phyloP scores from a whole-genome alignment of 2,113 vertebrate species.

The Aspiorhynchus laticeps region DNA sequence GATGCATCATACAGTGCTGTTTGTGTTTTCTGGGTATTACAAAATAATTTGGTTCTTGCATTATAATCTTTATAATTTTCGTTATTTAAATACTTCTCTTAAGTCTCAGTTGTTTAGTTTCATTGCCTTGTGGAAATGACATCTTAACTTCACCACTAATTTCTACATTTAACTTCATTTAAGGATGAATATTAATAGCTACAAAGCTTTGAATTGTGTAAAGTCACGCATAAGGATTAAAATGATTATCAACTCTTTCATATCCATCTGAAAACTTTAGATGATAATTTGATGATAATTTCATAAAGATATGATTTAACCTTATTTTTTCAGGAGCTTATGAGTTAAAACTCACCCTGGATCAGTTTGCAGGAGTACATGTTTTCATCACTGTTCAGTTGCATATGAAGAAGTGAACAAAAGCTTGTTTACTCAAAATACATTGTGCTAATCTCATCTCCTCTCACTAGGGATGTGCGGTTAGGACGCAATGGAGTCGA shows the following conservation, averaged over 20 bases:
- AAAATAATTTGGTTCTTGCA: too few species aligned
- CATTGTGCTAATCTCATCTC: not conserved
- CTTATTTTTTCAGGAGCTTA: too few species aligned
- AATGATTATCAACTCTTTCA: too few species aligned
- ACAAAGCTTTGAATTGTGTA: not conserved
- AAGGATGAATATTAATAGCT: not conserved
- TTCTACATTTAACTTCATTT: too few species aligned
- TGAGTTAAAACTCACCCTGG: too few species aligned
- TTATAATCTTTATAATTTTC: too few species aligned
- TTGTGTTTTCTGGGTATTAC: too few species aligned
- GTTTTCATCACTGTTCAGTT: conserved; percentile 13
- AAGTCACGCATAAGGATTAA: too few species aligned
- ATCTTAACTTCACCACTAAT: not conserved
- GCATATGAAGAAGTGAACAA: not conserved
- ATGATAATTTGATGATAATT: too few species aligned
- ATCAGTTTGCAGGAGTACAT: not conserved
- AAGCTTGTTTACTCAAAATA: not conserved
- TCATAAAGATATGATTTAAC: too few species aligned
- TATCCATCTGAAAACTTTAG: too few species aligned
- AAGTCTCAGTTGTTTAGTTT: not conserved
- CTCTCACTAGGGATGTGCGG: conserved; percentile 85
- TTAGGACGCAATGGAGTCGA: conserved; percentile 94
- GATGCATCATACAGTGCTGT: too few species aligned
- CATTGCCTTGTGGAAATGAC: not conserved
- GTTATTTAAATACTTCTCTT: not conserved